Evolutionary conservation across 1,140 invertebrate species (phyloP), one percentile per base, ranked within the genome.

Genomic region (Drosophila nasuta): DNA sequence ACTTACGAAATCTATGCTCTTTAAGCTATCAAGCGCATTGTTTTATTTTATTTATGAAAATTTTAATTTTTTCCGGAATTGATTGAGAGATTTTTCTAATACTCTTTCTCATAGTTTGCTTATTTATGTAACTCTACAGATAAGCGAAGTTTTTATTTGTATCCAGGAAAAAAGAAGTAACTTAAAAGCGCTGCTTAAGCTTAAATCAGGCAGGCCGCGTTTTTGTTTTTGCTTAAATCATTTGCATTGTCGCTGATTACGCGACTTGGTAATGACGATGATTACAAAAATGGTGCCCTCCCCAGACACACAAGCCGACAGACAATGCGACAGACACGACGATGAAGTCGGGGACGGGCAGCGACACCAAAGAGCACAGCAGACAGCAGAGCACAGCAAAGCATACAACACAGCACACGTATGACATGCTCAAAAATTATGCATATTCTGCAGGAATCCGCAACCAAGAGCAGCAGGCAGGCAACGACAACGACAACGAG

Each of bases 401-500:
- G 1, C 30, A 33, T 8, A 33, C 5, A 33, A 7, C 45, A 46
- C 15, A 15, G 17, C 79, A 69, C 80, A 80, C 82, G 82, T 87
- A 83, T 88, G 80, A 83, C 85, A 75, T 81, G 83, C 85, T 80
- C 60, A 69, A 80, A 86, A 88, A 88, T 89, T 88, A 88, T 89
- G 83, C 83, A 88, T 89, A 83, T 80, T 88, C 70, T 73, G 85
- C 85, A 87, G 77, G 72, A 86, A 88, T 70, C 46, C 58, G 70
- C 67, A 43, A 38, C 35, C 7, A 38, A 10, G 8, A 60, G 64
- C 48, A 48, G 38, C 70, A 56, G 13, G 13, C 13, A 13, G 13
- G 13, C 54, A 73, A 30, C 71, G 63, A 70, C 63, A 71, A 7
- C 30, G 5, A 33, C 1, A 74, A 58, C 35, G 46, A 66, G 56